Percentiles rank a stretch among this genome's conserved stretches.
These are phyloP conservation scores for Phenganax stokvisi DNA, from an alignment of 92 coral and sea anemone species.

Conservation along the genomic window DNA sequence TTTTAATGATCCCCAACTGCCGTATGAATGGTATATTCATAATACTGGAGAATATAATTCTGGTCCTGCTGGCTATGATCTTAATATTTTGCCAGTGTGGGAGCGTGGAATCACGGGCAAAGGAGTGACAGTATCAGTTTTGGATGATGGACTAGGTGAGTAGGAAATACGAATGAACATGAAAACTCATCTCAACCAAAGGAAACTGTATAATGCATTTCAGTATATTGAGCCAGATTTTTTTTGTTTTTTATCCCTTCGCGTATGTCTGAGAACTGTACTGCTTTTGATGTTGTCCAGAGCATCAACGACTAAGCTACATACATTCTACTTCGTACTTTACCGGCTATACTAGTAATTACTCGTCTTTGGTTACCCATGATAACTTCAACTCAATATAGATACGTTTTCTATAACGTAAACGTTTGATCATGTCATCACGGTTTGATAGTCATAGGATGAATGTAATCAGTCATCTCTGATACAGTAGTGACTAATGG, in stretches of 20 bases:
- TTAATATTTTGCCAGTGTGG: constrained; percentile 76
- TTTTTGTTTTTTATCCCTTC: neutral
- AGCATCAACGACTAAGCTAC: too few relatives aligned
- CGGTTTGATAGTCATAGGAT: too few relatives aligned
- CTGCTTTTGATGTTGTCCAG: too few relatives aligned
- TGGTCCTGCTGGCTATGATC: constrained; percentile 59
- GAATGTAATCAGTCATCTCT: too few relatives aligned
- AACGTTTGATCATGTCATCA: too few relatives aligned
- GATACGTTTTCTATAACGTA: too few relatives aligned
- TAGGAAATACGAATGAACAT: neutral
- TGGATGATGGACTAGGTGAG: constrained; percentile 72
- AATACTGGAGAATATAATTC: constrained; percentile 66
- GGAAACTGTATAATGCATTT: neutral
- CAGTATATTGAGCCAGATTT: neutral
- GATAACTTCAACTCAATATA: too few relatives aligned
- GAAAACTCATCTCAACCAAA: too few relatives aligned
- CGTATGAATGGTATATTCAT: constrained; percentile 68
- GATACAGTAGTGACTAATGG: too few relatives aligned
- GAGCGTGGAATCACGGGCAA: constrained; percentile 73
- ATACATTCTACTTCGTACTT: too few relatives aligned
- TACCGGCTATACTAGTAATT: too few relatives aligned
- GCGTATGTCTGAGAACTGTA: neutral
- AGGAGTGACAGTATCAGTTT: constrained; percentile 74
- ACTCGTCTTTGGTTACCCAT: too few relatives aligned
- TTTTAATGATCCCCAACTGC: constrained; percentile 63